phyloP scores from a whole-genome alignment of 1,140 invertebrate genomes.

The Ceratoteleas bidentatus region DNA sequence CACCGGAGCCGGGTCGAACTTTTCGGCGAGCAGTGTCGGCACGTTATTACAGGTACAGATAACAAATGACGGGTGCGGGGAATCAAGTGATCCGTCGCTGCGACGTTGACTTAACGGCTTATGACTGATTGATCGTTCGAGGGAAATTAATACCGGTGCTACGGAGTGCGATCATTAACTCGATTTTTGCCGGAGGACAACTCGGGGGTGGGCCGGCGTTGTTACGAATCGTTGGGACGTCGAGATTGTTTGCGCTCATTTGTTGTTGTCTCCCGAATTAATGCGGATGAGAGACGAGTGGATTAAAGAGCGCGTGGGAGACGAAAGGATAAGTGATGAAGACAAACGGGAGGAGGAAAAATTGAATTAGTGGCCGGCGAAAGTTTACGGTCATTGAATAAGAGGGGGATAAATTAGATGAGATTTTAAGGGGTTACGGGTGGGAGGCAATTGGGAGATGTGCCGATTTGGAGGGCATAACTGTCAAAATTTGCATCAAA shows the following conservation, averaged over 20 bases:
- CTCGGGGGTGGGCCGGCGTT: background rate
- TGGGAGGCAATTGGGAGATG: no score
- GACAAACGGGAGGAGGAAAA: no score
- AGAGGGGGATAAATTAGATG: no score
- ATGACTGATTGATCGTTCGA: constrained; percentile 32
- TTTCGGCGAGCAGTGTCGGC: constrained; percentile 23
- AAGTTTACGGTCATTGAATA: no score
- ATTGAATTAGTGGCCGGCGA: no score
- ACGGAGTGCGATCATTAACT: constrained; percentile 6
- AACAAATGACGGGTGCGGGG: constrained; percentile 32
- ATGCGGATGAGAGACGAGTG: no score
- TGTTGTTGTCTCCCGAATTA: background rate
- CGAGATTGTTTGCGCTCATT: background rate
- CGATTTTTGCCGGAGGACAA: background rate
- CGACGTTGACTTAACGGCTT: constrained; percentile 22
- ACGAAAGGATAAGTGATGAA: no score
- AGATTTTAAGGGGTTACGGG: no score
- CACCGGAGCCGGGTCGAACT: background rate
- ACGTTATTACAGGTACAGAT: constrained; percentile 38
- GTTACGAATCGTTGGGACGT: constrained; percentile 2
- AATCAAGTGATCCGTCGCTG: constrained; percentile 39
- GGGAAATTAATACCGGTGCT: constrained; percentile 18
- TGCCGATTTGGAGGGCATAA: no score
- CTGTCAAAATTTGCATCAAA: no score
- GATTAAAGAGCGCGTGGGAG: no score